Evolutionary conservation across 1,140 invertebrate genomes (phyloP), one percentile per base, ranked within the genome.

Genomic region (Brachionus sp.): DNA sequence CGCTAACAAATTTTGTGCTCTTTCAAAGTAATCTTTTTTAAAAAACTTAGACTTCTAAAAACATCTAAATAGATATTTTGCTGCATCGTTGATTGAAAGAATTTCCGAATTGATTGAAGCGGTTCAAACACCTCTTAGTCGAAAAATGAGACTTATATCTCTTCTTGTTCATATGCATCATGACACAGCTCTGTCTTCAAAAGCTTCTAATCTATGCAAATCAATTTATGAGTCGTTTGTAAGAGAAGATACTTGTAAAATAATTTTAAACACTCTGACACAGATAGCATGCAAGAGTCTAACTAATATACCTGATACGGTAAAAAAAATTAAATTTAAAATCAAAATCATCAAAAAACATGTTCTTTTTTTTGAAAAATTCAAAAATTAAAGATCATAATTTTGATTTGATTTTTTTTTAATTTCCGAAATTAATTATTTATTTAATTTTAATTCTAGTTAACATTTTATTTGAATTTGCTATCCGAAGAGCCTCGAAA

Each of bases 111-210:
- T 80, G 77, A 80, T 80, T 10, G 50, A 80, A 66, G 77, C 53
- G 39, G 29, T 80, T 12, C 77, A 80, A 19, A 37, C 77, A 42
- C 77, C 77, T n/a, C 42, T 80, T 19, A 53, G 39, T 37, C 46
- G 77, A 39, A 80, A 80, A 66, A 80, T 80, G 77, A 80, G 39
- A 39, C 77, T 80, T 25, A 62, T 80, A 62, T 33, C 77, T 19
- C 33, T 80, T 25, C 77, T 80, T 13, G 10, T 62, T 62, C 77
- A 80, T 37, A 80, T 80, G 77, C 77, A 80, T 62, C 77, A 66
- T 19, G 50, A 57, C 23, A 66, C 62, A 19, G n/a, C 3, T 37
- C 25, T 80, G 25, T 57, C 77, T 62, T 37, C 70, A 10, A 75
- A 75, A 42, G 77, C 77, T 9, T 62, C 23, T 10, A 12, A 6